phyloP scores from a whole-genome alignment of 2,888 invertebrate species.

The Tinea semifulvella region DNA sequence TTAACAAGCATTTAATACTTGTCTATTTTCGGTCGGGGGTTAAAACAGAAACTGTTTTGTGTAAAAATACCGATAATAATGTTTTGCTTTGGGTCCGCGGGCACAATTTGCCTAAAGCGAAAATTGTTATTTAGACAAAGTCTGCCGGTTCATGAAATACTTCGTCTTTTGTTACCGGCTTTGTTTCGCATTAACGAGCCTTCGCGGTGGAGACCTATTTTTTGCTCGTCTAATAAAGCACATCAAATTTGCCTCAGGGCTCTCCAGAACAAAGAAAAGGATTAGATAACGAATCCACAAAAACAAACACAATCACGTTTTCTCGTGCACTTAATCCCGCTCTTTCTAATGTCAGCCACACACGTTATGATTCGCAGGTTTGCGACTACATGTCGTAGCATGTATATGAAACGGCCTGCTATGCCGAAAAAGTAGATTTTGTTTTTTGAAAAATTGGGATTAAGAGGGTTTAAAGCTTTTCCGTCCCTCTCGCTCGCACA shows the following conservation, averaged over 20 bases:
- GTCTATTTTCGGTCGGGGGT: too few species aligned
- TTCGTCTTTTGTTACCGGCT: conserved; percentile 13
- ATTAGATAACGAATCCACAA: conserved; percentile 34
- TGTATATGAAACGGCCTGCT: too few species aligned
- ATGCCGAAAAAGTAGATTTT: too few species aligned
- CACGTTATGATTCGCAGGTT: background rate
- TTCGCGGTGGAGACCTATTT: conserved; percentile 19
- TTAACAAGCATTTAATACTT: too few species aligned
- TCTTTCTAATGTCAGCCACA: conserved; percentile 1
- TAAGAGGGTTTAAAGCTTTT: too few species aligned
- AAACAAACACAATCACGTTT: conserved; percentile 29
- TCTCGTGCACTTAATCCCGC: conserved; percentile 10
- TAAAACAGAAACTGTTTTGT: conserved; percentile 8
- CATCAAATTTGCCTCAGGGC: conserved; percentile 30
- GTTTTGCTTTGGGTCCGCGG: conserved; percentile 8
- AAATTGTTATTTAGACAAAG: conserved; percentile 14
- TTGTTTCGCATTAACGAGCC: conserved; percentile 15
- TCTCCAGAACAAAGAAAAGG: conserved; percentile 29
- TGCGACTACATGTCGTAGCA: too few species aligned
- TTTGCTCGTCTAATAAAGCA: conserved; percentile 24
- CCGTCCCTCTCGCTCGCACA: too few species aligned
- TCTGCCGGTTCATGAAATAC: conserved; percentile 12
- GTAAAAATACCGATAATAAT: conserved; percentile 9
- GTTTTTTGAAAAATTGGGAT: too few species aligned
- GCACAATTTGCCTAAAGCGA: conserved; percentile 13